phyloP scores from a whole-genome alignment of 2,113 vertebrate species.

The Vimba vimba region DNA sequence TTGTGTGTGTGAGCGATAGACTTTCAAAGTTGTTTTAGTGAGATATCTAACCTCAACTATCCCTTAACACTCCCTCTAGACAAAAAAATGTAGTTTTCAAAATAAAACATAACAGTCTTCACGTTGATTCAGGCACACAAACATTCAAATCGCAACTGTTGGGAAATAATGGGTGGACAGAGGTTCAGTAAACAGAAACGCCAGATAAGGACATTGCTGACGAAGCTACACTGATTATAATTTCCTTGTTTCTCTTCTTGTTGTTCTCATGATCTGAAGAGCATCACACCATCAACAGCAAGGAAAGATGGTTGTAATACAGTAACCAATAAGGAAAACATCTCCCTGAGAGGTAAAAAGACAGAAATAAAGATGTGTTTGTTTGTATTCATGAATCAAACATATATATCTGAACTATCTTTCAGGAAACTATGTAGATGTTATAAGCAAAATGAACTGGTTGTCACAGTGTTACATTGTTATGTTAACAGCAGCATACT shows the following conservation, averaged over 20 bases:
- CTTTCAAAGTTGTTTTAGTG: conserved; percentile 38
- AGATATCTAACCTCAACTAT: neutral
- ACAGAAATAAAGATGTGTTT: neutral
- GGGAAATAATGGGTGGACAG: conserved; percentile 20
- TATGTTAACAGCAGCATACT: too few relatives aligned
- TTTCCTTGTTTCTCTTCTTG: neutral
- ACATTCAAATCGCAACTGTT: neutral
- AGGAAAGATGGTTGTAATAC: neutral
- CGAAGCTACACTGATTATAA: conserved; percentile 28
- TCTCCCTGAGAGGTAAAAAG: neutral
- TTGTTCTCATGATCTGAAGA: neutral
- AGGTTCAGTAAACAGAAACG: conserved; percentile 39
- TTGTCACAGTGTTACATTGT: neutral
- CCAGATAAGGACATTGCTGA: conserved; percentile 26
- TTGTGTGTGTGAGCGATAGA: neutral
- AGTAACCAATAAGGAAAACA: conserved; percentile 17
- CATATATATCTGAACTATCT: neutral
- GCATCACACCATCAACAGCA: conserved; percentile 18
- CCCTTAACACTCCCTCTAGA: conserved; percentile 8
- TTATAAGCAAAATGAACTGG: neutral
- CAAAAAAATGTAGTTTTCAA: neutral
- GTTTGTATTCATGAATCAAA: neutral
- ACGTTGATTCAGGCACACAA: neutral
- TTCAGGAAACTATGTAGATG: neutral
- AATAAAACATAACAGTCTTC: neutral